Conservation (phyloP, 2,888 invertebrate genomes). For the Globia sparganii region DNA sequence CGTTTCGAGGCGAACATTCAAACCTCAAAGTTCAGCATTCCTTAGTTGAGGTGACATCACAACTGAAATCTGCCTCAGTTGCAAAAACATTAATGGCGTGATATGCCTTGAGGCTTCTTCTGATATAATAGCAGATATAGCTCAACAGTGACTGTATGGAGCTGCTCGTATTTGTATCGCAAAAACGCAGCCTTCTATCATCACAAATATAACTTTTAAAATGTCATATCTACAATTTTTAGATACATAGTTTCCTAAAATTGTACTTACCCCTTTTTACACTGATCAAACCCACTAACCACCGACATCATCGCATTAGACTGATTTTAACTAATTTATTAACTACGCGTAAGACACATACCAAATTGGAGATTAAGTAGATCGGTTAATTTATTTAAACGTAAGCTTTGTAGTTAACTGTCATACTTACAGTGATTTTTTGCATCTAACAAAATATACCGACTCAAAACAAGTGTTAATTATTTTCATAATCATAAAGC, state of each 20-base stretch:
- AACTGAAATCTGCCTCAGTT: neutral
- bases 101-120: neutral
- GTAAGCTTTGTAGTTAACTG: conserved; percentile 51
- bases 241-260: conserved; percentile 6
- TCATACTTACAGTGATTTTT: no score
- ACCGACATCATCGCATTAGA: conserved; percentile 83
- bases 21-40: neutral
- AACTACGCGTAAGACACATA: conserved; percentile 80
- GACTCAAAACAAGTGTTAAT: no score
- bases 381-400: conserved; percentile 59
- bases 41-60: neutral
- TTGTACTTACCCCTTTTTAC: neutral
- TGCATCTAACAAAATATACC: conserved; percentile 35
- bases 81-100: neutral
- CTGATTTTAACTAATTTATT: conserved; percentile 85
- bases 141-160: neutral
- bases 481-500: neutral
- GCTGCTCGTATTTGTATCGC: neutral
- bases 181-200: conserved; percentile 1
- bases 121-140: neutral
- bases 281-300: conserved; percentile 73
- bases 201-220: neutral
- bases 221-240: neutral
- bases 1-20: neutral
- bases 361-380: conserved; percentile 80